Conservation (phyloP, 2,797 vertebrate genomes). For the Podarcis lilfordi region DNA sequence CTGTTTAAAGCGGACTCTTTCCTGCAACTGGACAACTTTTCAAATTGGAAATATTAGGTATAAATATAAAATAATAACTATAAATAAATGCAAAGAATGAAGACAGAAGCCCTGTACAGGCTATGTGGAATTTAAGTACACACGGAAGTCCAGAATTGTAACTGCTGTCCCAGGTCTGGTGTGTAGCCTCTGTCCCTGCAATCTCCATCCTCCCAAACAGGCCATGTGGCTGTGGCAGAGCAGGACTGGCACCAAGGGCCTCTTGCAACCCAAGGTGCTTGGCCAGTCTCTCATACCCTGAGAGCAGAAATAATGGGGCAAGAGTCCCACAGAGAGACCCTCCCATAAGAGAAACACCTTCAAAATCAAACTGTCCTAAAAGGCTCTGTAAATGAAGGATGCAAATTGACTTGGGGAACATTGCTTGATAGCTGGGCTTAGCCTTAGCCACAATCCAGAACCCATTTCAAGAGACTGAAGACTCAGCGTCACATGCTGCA, state of each 20-base stretch:
- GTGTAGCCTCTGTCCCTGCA: not conserved
- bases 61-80: not conserved
- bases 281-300: not conserved
- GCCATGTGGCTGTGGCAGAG: no score
- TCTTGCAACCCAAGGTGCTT: no score
- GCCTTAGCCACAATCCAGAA: not conserved
- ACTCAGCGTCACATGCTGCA: not conserved
- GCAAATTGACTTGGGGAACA: constrained; percentile 1
- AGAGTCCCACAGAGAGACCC: not conserved
- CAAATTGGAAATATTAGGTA: not conserved
- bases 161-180: not conserved
- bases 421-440: not conserved
- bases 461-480: constrained; percentile 25
- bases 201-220: not conserved
- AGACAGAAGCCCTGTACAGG: not conserved
- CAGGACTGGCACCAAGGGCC: no score
- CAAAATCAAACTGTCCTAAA: constrained; percentile 6
- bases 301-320: not conserved
- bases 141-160: not conserved
- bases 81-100: not conserved
- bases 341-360: not conserved
- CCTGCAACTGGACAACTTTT: no score
- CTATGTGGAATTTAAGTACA: not conserved
- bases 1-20: no score
- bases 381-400: not conserved